phyloP scores from a whole-genome alignment of 1,140 invertebrate species.

The Heliothis subflexa region DNA sequence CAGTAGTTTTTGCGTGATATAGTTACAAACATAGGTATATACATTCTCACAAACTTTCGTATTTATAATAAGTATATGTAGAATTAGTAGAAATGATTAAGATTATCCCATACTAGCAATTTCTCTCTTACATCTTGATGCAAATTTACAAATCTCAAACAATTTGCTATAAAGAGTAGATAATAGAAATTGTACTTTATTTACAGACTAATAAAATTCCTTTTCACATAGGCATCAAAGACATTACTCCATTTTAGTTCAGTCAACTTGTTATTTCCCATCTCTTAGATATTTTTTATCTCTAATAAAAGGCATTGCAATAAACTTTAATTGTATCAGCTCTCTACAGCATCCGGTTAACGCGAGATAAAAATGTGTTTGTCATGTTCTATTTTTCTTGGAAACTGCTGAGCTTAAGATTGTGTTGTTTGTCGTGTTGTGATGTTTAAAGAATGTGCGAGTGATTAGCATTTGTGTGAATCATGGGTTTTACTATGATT shows the following conservation, averaged over 20 bases:
- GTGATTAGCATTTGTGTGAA: neutral
- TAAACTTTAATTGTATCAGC: conserved; percentile 20
- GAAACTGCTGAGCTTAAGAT: conserved; percentile 22
- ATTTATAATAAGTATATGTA: too few species aligned
- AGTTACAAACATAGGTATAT: too few species aligned
- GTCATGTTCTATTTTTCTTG: conserved; percentile 28
- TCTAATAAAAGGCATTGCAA: conserved; percentile 16
- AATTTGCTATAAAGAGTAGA: neutral
- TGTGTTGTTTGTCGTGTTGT: conserved; percentile 5
- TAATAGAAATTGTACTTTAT: neutral
- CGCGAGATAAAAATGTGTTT: conserved; percentile 22
- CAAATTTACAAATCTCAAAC: too few species aligned
- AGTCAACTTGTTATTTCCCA: neutral
- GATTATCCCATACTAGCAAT: too few species aligned
- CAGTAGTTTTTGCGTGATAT: too few species aligned
- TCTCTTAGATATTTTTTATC: neutral
- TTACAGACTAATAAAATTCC: neutral
- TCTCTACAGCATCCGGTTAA: conserved; percentile 30
- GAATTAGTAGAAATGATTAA: too few species aligned
- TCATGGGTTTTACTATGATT: too few species aligned
- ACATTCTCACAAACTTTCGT: too few species aligned
- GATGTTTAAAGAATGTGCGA: conserved; percentile 13
- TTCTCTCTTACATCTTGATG: too few species aligned
- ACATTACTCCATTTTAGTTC: neutral
- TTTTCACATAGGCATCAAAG: neutral